Conservation (phyloP, 2,888 invertebrate genomes). For the Rutpela maculata region DNA sequence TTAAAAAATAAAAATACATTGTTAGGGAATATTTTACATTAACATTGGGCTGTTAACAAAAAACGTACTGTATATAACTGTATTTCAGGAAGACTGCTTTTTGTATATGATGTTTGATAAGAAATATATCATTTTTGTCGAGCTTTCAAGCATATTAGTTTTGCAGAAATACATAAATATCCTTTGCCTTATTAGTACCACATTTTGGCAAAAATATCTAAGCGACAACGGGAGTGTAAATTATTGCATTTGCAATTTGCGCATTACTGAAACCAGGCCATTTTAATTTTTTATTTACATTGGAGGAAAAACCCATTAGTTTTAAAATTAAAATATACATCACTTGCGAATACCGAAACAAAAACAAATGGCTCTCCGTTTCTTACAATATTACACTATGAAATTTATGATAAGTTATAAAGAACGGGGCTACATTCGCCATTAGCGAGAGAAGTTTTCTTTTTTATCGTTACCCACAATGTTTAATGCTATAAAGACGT, state of each 20-base stretch:
- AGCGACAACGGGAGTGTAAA: slow-evolving; percentile 47
- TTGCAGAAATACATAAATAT: slow-evolving; percentile 36
- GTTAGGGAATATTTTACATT: no score
- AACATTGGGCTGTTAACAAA: no score
- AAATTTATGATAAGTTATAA: slow-evolving; percentile 72
- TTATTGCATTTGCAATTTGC: slow-evolving; percentile 54
- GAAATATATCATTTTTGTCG: neutral
- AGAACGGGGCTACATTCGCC: slow-evolving; percentile 70
- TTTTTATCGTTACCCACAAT: slow-evolving; percentile 69
- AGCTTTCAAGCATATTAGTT: slow-evolving; percentile 15
- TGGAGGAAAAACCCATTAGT: slow-evolving; percentile 71
- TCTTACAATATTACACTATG: slow-evolving; percentile 71
- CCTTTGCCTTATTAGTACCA: slow-evolving; percentile 10
- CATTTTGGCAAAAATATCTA: slow-evolving; percentile 40
- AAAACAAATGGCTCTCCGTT: slow-evolving; percentile 71
- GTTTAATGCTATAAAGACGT: slow-evolving; percentile 68
- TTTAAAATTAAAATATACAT: slow-evolving; percentile 74
- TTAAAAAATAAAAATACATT: no score
- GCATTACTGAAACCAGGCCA: slow-evolving; percentile 54
- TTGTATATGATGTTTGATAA: neutral
- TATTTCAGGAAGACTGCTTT: neutral
- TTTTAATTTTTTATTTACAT: slow-evolving; percentile 71
- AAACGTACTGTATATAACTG: neutral
- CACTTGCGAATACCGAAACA: slow-evolving; percentile 70
- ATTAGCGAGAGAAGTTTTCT: slow-evolving; percentile 70